Percentiles rank a stretch among this genome's conserved stretches.
Evolutionary conservation across 2,888 invertebrate genomes (phyloP).

Genomic region (Sphaerophoria taeniata): DNA sequence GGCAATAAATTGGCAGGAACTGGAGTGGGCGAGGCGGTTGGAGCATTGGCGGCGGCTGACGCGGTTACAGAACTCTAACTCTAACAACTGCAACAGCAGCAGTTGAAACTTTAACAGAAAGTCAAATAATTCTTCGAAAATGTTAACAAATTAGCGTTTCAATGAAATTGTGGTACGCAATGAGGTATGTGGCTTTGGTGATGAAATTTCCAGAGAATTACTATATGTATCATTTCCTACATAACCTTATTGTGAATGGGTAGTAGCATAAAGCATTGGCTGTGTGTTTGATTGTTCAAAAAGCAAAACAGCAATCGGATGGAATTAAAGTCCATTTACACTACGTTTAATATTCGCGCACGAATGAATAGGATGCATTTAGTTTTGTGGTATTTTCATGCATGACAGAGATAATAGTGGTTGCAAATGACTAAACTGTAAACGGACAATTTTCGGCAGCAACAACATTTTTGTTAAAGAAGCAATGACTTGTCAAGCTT

Average conservation of each 20-base stretch:
- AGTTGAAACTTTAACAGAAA: conserved; percentile 5
- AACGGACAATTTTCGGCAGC: no score
- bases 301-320: conserved; percentile 12
- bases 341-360: background rate
- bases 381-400: background rate
- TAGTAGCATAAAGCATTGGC: background rate
- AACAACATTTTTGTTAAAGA: no score
- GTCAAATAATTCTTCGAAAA: conserved; percentile 49
- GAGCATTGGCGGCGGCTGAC: no score
- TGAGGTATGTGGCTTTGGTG: conserved; percentile 37
- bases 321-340: conserved; percentile 21
- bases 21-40: no score
- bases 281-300: background rate
- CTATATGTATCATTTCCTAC: background rate
- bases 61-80: no score
- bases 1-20: background rate
- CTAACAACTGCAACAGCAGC: background rate
- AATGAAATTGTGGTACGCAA: conserved; percentile 53
- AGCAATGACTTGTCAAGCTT: no score
- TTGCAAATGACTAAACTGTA: background rate
- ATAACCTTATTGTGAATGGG: background rate
- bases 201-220: conserved; percentile 34
- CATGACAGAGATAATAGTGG: background rate
- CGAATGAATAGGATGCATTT: conserved; percentile 1
- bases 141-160: conserved; percentile 71